Percentiles rank a stretch among this genome's conserved stretches.
phyloP scores from a whole-genome alignment of 2,797 vertebrate genomes.

The Karalla daura region DNA sequence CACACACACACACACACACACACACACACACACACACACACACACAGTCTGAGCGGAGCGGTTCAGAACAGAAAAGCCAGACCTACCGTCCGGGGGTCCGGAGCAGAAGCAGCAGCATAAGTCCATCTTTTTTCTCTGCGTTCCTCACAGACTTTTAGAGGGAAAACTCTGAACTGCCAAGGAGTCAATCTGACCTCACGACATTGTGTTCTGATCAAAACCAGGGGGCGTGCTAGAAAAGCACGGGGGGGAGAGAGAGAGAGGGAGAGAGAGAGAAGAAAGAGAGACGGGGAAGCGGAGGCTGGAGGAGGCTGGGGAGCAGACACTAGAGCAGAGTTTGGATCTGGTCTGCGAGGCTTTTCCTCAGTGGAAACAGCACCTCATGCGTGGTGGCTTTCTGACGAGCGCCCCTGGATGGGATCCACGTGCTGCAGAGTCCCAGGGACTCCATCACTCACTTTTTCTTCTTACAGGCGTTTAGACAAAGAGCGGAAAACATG shows the following conservation, averaged over 20 bases:
- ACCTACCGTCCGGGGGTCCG: constrained; percentile 59
- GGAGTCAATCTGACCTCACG: constrained; percentile 78
- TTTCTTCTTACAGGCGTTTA: constrained; percentile 50
- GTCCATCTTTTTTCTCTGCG: constrained; percentile 73
- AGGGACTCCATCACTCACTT: constrained; percentile 50
- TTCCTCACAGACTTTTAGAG: constrained; percentile 72
- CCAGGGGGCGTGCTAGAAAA: constrained; percentile 75
- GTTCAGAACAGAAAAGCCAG: background rate
- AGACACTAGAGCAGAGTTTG: constrained; percentile 58
- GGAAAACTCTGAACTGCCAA: constrained; percentile 69
- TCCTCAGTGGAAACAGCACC: constrained; percentile 79
- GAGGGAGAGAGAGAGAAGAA: constrained; percentile 42
- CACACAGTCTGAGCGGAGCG: background rate
- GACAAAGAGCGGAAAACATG: constrained; percentile 73
- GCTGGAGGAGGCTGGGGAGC: constrained; percentile 66
- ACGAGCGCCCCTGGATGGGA: constrained; percentile 52
- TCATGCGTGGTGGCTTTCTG: constrained; percentile 57
- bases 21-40: background rate
- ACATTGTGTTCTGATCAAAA: constrained; percentile 78
- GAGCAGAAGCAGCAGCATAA: constrained; percentile 81
- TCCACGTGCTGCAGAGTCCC: constrained; percentile 67
- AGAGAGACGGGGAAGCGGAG: constrained; percentile 39
- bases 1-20: background rate
- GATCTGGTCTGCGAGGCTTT: constrained; percentile 69
- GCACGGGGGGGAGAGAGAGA: background rate